Base-by-base conservation (phyloP, 2,888 invertebrate genomes). In the Stenoptilia bipunctidactyla region DNA sequence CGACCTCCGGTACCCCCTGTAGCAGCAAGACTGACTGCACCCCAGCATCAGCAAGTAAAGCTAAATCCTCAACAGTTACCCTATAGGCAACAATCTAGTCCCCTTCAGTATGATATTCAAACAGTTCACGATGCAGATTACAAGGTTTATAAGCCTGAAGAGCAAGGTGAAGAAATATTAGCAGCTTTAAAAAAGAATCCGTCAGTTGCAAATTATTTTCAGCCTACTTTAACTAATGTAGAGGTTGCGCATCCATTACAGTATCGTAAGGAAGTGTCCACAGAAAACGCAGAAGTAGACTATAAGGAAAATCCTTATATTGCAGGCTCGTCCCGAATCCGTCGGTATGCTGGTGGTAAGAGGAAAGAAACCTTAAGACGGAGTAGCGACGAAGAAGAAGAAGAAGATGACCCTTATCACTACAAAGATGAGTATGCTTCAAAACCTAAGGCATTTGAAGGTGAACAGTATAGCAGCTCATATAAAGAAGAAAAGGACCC, bases 291-390 rank as follows among this genome's bases (percentile, higher is more conserved):
- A 43, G 71, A 79, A 48, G 57, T 58, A 55, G 71, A 73, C 56
- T 82, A 83, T 73, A 79, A 67, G 70, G 73, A 61, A 56, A 82
- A 72, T 72, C 63, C 69, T 85, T 85, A 85, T 66, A 62, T 74
- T 70, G 55, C 79, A 73, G 76, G 77, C 56, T 60, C 77, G 53
- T 55, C 71, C 43, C 75, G 83, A 61, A 71, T 75, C 58, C 74
- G 80, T 51, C 71, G 88, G 48, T 86, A 85, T 55, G 67, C 77
- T 51, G 71, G 74, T 64, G 80, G 74, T 59, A 76, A 70, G 49
- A 69, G 66, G 59, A 61, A 68, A 43, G 69, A 73, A 54, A 72
- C 68, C 45, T 50, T 67, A 46, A 76, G 65, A 53, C 70, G 68
- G 52, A 61, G 52, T 49, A 64, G 62, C 47, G 4, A 10, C 10